These are phyloP conservation scores for Selene dorsalis DNA, from an alignment of 2,797 vertebrate genomes.

Conservation along the genomic window DNA sequence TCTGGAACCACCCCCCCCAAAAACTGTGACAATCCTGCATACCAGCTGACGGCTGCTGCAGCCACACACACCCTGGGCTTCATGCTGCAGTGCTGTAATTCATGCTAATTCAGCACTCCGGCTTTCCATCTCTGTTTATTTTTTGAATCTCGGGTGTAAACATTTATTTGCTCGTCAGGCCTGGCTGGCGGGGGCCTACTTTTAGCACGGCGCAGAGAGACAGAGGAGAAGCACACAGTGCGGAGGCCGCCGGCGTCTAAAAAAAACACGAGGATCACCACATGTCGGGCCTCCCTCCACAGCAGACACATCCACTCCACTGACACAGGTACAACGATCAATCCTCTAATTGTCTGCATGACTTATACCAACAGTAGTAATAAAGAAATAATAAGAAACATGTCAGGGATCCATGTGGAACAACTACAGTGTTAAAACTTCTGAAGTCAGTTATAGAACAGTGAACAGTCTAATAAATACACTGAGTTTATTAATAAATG, in stretches of 20 bases:
- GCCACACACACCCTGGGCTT: conserved; percentile 55
- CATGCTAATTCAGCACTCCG: conserved; percentile 49
- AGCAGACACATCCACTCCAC: too few species aligned
- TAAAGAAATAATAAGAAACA: neutral
- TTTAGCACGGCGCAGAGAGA: conserved; percentile 61
- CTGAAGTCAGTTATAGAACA: neutral
- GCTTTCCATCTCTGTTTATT: conserved; percentile 67
- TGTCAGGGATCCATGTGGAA: neutral
- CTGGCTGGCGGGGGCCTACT: conserved; percentile 47
- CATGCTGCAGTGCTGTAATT: conserved; percentile 55
- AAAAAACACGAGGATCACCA: too few species aligned
- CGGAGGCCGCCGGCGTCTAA: conserved; percentile 69
- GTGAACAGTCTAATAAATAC: neutral
- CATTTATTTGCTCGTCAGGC: conserved; percentile 74
- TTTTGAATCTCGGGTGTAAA: conserved; percentile 70
- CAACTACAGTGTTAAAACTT: neutral
- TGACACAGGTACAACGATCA: too few species aligned
- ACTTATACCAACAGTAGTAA: neutral
- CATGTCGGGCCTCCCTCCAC: conserved; percentile 47
- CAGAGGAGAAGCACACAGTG: conserved; percentile 56
- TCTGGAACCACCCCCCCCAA: neutral
- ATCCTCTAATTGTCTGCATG: too few species aligned
- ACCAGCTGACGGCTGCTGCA: conserved; percentile 24
- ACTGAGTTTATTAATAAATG: too few species aligned
- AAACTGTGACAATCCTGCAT: conserved; percentile 42